Conservation (phyloP, 1,140 invertebrate species). For the Geopemphigus sp. region DNA sequence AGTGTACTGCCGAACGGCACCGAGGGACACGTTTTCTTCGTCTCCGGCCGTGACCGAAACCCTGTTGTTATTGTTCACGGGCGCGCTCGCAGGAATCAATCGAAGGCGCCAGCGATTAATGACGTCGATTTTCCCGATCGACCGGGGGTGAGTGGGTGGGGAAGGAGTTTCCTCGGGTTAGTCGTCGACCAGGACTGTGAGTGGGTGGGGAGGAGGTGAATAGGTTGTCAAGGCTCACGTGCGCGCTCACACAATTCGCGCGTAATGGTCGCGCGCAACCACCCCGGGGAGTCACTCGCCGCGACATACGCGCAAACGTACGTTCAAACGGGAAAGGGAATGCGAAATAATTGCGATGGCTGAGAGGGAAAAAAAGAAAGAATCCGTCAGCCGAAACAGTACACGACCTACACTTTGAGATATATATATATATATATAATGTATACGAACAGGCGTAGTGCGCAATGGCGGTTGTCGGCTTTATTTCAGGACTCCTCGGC, state of each 20-base stretch:
- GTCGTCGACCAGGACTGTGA: too few species aligned
- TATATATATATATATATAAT: too few species aligned
- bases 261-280: constrained; percentile 22
- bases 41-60: background rate
- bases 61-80: constrained; percentile 22
- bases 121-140: constrained; percentile 19
- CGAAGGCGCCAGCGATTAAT: constrained; percentile 39
- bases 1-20: background rate
- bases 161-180: too few species aligned
- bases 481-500: constrained; percentile 5
- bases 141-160: background rate
- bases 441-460: background rate
- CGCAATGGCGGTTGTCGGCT: constrained; percentile 20
- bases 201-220: too few species aligned
- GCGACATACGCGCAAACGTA: background rate
- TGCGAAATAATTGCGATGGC: background rate
- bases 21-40: background rate
- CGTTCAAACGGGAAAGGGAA: too few species aligned
- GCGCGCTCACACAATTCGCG: too few species aligned
- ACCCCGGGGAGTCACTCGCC: constrained; percentile 25
- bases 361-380: background rate
- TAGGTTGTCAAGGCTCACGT: too few species aligned
- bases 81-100: constrained; percentile 26
- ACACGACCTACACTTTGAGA: background rate
- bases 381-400: constrained; percentile 20